Percentiles rank a stretch among this genome's conserved stretches.
Conservation (phyloP, 1,140 invertebrate genomes). For the Euura lappo region DNA sequence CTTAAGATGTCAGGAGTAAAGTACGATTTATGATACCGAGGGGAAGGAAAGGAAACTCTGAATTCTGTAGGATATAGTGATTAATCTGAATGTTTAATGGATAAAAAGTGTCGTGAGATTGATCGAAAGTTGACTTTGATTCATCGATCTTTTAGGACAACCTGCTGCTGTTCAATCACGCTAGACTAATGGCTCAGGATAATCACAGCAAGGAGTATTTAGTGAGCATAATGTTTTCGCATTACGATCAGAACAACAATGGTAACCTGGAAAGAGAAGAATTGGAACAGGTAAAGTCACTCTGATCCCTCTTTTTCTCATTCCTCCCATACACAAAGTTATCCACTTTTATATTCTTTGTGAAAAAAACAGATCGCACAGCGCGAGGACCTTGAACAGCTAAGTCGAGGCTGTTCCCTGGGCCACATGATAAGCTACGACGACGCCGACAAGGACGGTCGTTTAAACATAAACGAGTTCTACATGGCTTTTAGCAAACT, state of each 20-base stretch:
- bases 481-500: constrained; percentile 80
- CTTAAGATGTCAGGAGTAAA: too few species aligned
- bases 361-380: constrained; percentile 61
- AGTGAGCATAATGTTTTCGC: constrained; percentile 80
- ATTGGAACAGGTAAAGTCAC: constrained; percentile 63
- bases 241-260: constrained; percentile 78
- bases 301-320: background rate
- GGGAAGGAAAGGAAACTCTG: background rate
- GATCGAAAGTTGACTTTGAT: too few species aligned
- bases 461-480: constrained; percentile 76
- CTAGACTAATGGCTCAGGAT: constrained; percentile 68
- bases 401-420: constrained; percentile 72
- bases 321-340: constrained; percentile 18
- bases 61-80: background rate
- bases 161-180: constrained; percentile 76
- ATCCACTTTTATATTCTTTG: background rate
- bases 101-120: too few species aligned
- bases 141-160: constrained; percentile 66
- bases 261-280: constrained; percentile 72
- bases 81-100: background rate
- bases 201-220: constrained; percentile 74
- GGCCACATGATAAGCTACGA: constrained; percentile 76
- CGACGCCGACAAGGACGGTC: constrained; percentile 71
- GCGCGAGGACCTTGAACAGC: constrained; percentile 68
- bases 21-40: too few species aligned